Conservation (phyloP, 2,797 vertebrate genomes). For the Amazonetta brasiliensis region DNA sequence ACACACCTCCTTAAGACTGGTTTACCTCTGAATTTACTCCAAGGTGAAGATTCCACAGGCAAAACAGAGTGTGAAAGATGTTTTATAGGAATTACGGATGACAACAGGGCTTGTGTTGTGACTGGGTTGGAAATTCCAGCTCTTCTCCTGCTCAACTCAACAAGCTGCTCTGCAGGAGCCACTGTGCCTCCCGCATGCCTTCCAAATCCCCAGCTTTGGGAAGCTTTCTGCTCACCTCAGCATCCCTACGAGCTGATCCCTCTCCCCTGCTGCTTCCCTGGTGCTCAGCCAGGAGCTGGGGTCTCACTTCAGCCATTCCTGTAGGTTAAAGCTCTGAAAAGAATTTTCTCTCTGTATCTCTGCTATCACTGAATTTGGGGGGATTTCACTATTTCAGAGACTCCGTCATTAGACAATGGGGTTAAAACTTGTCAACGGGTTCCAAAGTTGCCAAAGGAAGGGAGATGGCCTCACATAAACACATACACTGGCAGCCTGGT, state of each 20-base stretch:
- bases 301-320: neutral
- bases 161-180: neutral
- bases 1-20: neutral
- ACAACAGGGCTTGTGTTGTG: neutral
- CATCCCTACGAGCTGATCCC: accelerated
- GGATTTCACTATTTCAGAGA: neutral
- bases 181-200: neutral
- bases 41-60: neutral
- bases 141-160: neutral
- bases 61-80: neutral
- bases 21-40: neutral
- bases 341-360: neutral
- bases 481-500: neutral
- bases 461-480: no score
- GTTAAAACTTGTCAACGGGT: neutral
- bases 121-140: neutral
- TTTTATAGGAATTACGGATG: neutral
- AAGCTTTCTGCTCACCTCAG: neutral
- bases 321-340: neutral
- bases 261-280: neutral
- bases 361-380: neutral
- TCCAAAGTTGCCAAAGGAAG: neutral
- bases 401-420: neutral
- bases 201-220: neutral
- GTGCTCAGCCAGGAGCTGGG: neutral